Evolutionary conservation across 2,888 invertebrate species (phyloP).

Genomic region (Temnothorax unifasciatus): DNA sequence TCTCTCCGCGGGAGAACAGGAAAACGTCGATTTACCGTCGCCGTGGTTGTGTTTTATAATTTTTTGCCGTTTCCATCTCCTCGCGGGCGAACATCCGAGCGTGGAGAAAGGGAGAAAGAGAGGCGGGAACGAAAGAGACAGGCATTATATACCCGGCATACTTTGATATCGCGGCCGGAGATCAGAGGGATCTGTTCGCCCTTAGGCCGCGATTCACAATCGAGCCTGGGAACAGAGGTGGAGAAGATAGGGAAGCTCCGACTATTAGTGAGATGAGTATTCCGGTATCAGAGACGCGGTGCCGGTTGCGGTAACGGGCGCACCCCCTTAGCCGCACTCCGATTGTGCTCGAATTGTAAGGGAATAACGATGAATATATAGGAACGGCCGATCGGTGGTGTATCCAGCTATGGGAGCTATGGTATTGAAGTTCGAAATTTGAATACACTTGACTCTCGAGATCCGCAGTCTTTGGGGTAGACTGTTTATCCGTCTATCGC

Average conservation of each 20-base stretch:
- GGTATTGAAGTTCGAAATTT: conserved; percentile 42
- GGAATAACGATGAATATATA: conserved; percentile 53
- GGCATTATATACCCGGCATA: conserved; percentile 51
- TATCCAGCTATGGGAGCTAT: not conserved
- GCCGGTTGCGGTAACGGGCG: conserved; percentile 53
- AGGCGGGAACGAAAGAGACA: conserved; percentile 15
- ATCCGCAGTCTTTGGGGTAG: conserved; percentile 15
- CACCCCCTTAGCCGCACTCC: conserved; percentile 49
- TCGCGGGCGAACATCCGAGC: conserved; percentile 35
- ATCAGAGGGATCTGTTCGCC: conserved; percentile 56
- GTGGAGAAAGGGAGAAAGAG: not conserved
- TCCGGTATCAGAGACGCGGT: conserved; percentile 57
- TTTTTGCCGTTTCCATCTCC: conserved; percentile 50
- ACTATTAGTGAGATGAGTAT: conserved; percentile 58
- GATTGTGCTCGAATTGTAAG: conserved; percentile 54
- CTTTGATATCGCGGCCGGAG: conserved; percentile 51
- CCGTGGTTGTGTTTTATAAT: conserved; percentile 53
- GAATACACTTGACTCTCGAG: conserved; percentile 39
- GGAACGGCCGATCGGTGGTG: conserved; percentile 24
- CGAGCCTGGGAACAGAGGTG: conserved; percentile 52
- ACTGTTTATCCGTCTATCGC: not conserved
- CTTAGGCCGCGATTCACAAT: conserved; percentile 57
- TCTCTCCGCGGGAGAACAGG: conserved; percentile 53
- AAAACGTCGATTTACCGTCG: conserved; percentile 56
- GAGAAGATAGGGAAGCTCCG: conserved; percentile 54